phyloP scores from a whole-genome alignment of 2,113 vertebrate genomes.

The Egretta garzetta region DNA sequence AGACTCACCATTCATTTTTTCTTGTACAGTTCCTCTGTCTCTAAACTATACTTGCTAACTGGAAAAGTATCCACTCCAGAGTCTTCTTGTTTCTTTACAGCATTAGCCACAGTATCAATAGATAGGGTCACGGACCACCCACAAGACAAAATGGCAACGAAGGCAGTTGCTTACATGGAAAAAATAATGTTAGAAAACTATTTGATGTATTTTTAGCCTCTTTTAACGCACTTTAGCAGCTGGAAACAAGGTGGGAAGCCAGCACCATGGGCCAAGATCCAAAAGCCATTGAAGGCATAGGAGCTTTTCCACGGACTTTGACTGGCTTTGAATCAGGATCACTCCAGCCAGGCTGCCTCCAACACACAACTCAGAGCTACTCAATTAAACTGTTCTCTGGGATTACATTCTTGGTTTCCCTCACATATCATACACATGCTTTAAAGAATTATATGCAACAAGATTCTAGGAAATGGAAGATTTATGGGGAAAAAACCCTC shows the following conservation, averaged over 20 bases:
- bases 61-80: background rate
- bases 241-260: slow-evolving; percentile 42
- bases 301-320: background rate
- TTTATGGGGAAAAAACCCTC: background rate
- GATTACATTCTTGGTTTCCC: background rate
- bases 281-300: background rate
- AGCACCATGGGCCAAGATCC: background rate
- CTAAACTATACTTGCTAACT: background rate
- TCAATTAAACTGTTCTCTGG: background rate
- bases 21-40: background rate
- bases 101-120: background rate
- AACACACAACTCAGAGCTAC: background rate
- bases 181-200: background rate
- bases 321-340: background rate
- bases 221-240: slow-evolving; percentile 34
- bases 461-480: background rate
- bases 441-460: background rate
- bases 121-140: background rate
- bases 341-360: background rate
- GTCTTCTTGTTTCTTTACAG: background rate
- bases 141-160: background rate
- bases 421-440: background rate
- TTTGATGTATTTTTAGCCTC: slow-evolving; percentile 36
- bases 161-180: background rate
- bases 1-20: background rate